Percentiles rank a stretch among this genome's conserved stretches.
These are phyloP conservation scores for Myoxocephalus aenaeus DNA, from an alignment of 2,797 vertebrate species.

Conservation along the genomic window DNA sequence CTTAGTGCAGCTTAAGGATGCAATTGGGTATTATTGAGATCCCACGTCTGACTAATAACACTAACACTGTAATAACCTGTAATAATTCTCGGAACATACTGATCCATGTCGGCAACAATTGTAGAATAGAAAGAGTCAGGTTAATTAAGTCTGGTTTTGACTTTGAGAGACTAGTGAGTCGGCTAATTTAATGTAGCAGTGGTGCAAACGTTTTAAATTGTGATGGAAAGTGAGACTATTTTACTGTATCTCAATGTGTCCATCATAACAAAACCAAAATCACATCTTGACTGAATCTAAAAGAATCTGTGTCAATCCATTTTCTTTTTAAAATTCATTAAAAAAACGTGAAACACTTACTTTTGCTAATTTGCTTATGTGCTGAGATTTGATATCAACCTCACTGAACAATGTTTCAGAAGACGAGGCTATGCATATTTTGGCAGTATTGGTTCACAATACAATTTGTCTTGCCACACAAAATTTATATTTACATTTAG, in stretches of 20 bases:
- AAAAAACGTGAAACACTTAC: background rate
- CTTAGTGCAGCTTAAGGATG: constrained; percentile 5
- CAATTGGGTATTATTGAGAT: constrained; percentile 9
- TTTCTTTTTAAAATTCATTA: background rate
- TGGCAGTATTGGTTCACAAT: background rate
- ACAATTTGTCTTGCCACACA: background rate
- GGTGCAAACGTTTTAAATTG: constrained; percentile 14
- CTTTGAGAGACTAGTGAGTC: constrained; percentile 42
- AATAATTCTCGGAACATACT: constrained; percentile 1
- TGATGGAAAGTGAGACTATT: background rate
- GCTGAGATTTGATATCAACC: background rate
- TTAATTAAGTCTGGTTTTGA: constrained; percentile 50
- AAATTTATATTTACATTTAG: no score
- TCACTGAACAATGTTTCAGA: background rate
- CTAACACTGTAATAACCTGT: constrained; percentile 12
- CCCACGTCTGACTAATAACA: constrained; percentile 6
- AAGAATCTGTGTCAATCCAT: background rate
- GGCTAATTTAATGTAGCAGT: constrained; percentile 15
- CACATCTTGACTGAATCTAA: background rate
- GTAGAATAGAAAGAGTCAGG: constrained; percentile 12
- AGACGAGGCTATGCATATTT: background rate
- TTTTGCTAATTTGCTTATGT: background rate
- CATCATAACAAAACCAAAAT: constrained; percentile 12
- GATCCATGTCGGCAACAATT: constrained; percentile 7
- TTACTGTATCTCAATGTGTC: background rate